Conservation (phyloP, 2,888 invertebrate species). For the Drosophila meridiana region DNA sequence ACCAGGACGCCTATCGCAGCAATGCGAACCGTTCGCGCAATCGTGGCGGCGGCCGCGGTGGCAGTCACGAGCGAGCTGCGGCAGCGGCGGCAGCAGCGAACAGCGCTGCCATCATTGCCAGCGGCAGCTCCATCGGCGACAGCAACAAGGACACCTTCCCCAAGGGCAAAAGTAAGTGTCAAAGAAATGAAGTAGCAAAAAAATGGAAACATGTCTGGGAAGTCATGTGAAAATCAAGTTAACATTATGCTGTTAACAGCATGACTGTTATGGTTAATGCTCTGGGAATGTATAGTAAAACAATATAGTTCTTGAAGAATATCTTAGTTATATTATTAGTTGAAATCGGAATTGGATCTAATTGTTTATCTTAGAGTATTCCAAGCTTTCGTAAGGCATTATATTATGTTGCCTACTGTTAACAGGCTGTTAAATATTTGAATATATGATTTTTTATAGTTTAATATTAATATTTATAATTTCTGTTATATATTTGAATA, state of each 20-base stretch:
- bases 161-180: constrained; percentile 91
- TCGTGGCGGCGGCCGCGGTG: constrained; percentile 31
- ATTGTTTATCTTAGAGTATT: neutral
- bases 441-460: neutral
- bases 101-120: constrained; percentile 12
- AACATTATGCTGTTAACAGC: neutral
- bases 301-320: neutral
- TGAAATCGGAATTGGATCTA: no score
- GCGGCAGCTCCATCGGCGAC: constrained; percentile 39
- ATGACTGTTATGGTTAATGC: neutral
- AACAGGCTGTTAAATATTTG: neutral
- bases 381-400: neutral
- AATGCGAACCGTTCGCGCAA: constrained; percentile 53
- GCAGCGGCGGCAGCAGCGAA: constrained; percentile 67
- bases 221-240: neutral
- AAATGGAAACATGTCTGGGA: neutral
- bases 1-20: constrained; percentile 57
- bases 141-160: constrained; percentile 87
- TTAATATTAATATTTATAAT: neutral
- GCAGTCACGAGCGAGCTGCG: constrained; percentile 78
- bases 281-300: neutral
- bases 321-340: no score
- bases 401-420: neutral
- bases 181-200: neutral
- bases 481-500: no score